These are phyloP conservation scores for Drosophila nr. perissopoda DNA, from an alignment of 2,888 invertebrate species.

Conservation along the genomic window DNA sequence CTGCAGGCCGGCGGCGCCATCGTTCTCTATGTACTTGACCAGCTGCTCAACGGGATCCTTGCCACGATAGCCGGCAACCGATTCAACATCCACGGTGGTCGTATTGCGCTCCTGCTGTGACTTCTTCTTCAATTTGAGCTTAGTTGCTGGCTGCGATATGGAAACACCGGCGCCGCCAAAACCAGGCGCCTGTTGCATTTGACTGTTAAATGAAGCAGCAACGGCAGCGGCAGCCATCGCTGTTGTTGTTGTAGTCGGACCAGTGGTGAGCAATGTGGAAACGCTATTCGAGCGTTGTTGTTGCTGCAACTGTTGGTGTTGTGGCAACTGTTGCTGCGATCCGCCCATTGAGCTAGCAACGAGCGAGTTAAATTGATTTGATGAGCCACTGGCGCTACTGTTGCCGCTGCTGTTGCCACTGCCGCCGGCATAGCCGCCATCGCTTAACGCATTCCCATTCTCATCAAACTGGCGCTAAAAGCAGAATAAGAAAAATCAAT, in stretches of 20 bases:
- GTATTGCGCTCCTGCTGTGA: conserved; percentile 86
- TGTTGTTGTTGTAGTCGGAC: conserved; percentile 56
- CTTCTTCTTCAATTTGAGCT: conserved; percentile 85
- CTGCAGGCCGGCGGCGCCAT: conserved; percentile 42
- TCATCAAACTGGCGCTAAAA: conserved; percentile 89
- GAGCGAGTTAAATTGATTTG: conserved; percentile 85
- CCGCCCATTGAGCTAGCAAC: conserved; percentile 85
- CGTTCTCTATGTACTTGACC: conserved; percentile 91
- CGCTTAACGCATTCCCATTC: conserved; percentile 90
- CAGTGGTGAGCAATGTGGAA: conserved; percentile 57
- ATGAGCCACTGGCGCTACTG: conserved; percentile 1
- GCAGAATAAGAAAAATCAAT: background rate
- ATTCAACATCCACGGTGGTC: conserved; percentile 85
- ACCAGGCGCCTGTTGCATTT: conserved; percentile 54
- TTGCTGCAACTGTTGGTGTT: conserved; percentile 29
- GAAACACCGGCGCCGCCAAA: background rate
- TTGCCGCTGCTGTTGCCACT: conserved; percentile 17
- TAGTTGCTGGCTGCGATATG: conserved; percentile 56
- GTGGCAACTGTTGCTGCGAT: conserved; percentile 7
- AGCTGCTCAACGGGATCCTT: conserved; percentile 91
- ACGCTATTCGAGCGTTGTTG: conserved; percentile 60
- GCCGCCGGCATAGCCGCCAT: conserved; percentile 48
- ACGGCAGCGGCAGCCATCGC: conserved; percentile 69
- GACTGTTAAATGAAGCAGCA: conserved; percentile 64
- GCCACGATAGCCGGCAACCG: conserved; percentile 92